Base-by-base conservation (phyloP, 2,888 invertebrate genomes). In the Tillus elongatus region DNA sequence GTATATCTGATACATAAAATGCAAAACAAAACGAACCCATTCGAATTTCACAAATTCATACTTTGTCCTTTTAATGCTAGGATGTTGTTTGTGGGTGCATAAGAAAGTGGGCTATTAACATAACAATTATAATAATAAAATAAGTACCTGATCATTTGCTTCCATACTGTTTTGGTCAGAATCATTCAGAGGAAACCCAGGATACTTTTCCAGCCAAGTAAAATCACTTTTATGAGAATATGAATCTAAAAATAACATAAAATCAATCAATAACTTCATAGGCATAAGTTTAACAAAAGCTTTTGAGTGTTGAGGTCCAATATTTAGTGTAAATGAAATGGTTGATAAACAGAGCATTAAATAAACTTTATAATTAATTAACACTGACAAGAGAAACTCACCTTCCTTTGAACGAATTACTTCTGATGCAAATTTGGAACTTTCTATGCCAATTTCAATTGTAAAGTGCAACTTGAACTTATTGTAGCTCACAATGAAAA, bases 321-420 rank as follows among this genome's bases (percentile, higher is more conserved):
- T n/a, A 6, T 19, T 6, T 6, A 19, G 24, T 8, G 6, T 6
- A 19, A 8, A n/a, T 6, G 24, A 19, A n/a, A 19, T n/a, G 6
- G 6, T 6, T 19, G 24, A 19, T 19, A 8, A n/a, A 8, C 6
- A 19, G 24, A 19, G 24, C n/a, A n/a, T n/a, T n/a, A n/a, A n/a
- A n/a, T n/a, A n/a, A n/a, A n/a, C n/a, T n/a, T n/a, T n/a, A n/a
- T n/a, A n/a, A n/a, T n/a, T n/a, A n/a, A n/a, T n/a, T n/a, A n/a
- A n/a, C n/a, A n/a, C n/a, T n/a, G n/a, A n/a, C n/a, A n/a, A n/a
- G n/a, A n/a, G n/a, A 14, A 15, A 42, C 47, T 45, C 51, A 69
- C 80, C 72, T 69, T 84, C 83, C 57, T 81, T 77, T 2, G 81
- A 77, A 53, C 78, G 71, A 48, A 80, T 81, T 42, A 86, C 69